phyloP scores from a whole-genome alignment of 1,140 invertebrate species.

The Philaenus spumarius region DNA sequence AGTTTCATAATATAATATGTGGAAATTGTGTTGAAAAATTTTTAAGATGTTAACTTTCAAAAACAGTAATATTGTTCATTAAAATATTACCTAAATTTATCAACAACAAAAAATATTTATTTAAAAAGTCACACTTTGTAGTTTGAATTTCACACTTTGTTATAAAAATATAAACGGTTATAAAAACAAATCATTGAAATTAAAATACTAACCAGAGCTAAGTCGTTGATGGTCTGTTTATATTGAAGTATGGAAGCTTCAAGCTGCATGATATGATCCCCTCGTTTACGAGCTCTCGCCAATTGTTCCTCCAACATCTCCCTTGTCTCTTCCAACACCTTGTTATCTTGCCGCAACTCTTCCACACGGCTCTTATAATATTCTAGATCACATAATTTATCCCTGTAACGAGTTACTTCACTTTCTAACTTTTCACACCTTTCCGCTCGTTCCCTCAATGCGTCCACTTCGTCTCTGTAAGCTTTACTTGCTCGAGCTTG shows the following conservation, averaged over 20 bases:
- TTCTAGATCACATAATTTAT: slow-evolving; percentile 85
- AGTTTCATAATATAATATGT: too few relatives aligned
- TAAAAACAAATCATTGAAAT: too few relatives aligned
- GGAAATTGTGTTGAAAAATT: too few relatives aligned
- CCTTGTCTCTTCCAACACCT: slow-evolving; percentile 60
- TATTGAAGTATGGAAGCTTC: slow-evolving; percentile 80
- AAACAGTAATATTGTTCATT: too few relatives aligned
- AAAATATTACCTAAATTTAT: too few relatives aligned
- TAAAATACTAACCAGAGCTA: slow-evolving; percentile 55
- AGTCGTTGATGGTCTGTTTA: slow-evolving; percentile 79
- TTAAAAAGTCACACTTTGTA: too few relatives aligned
- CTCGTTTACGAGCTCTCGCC: slow-evolving; percentile 65
- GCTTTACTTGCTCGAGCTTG: slow-evolving; percentile 80
- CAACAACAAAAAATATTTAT: too few relatives aligned
- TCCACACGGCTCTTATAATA: slow-evolving; percentile 63
- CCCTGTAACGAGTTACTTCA: slow-evolving; percentile 80
- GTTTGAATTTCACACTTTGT: too few relatives aligned
- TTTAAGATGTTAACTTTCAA: too few relatives aligned
- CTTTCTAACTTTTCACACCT: slow-evolving; percentile 79
- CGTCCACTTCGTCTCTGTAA: slow-evolving; percentile 89
- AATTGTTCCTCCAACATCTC: slow-evolving; percentile 88
- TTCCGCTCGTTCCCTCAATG: slow-evolving; percentile 78
- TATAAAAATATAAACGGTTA: too few relatives aligned
- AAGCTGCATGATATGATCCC: slow-evolving; percentile 76
- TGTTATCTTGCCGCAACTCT: slow-evolving; percentile 31